Percentiles rank a stretch among this genome's conserved stretches.
Conservation (phyloP, 2,113 vertebrate species). For the Coregonus clupeaformis region DNA sequence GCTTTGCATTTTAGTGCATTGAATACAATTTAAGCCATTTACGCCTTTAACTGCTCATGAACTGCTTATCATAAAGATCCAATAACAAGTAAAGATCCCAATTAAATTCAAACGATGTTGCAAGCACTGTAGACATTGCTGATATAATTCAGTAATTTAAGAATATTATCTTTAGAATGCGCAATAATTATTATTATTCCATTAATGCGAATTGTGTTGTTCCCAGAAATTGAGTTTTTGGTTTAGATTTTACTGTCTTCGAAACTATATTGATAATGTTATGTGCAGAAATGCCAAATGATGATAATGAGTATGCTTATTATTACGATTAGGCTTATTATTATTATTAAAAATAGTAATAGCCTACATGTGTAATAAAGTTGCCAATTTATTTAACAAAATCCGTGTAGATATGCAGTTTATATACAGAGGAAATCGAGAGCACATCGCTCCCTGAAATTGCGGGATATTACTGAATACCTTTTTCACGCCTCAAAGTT, state of each 20-base stretch:
- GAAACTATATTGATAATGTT: background rate
- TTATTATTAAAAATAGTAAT: background rate
- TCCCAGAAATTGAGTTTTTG: background rate
- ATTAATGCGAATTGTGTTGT: background rate
- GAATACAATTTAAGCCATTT: too few species aligned
- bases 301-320: background rate
- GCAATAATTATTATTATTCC: background rate
- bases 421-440: background rate
- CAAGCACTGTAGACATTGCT: too few species aligned
- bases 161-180: background rate
- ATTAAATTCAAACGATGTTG: too few species aligned
- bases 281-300: background rate
- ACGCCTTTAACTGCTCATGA: too few species aligned
- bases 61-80: too few species aligned
- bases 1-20: too few species aligned
- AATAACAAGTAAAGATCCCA: too few species aligned
- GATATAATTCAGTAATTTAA: background rate
- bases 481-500: slow-evolving; percentile 21
- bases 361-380: background rate
- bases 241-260: too few species aligned
- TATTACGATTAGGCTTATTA: background rate
- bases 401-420: background rate
- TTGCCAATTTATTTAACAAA: background rate
- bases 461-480: background rate
- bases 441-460: background rate